A percentile compares a stretch with the other conserved stretches of the same genome.
Evolutionary conservation across 2,888 invertebrate species (phyloP).

Genomic region (Yponomeuta evonymella): DNA sequence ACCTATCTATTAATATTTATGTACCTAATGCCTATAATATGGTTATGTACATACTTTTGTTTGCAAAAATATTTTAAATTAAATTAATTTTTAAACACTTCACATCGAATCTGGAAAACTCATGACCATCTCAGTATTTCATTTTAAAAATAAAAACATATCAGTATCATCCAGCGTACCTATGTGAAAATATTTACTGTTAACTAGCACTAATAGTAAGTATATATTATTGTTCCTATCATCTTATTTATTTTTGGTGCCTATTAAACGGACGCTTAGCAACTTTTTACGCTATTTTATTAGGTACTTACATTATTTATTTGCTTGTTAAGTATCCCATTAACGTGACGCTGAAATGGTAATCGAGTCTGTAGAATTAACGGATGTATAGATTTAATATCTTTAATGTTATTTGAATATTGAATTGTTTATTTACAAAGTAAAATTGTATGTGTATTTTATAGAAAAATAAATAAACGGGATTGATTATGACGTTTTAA

Average conservation of each 20-base stretch:
- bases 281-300: neutral
- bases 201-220: no score
- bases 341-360: neutral
- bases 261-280: no score
- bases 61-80: no score
- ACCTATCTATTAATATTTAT: neutral
- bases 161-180: conserved; percentile 8
- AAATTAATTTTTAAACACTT: neutral
- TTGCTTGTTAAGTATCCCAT: neutral
- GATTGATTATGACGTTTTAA: conserved; percentile 11
- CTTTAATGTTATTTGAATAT: conserved; percentile 65
- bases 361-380: conserved; percentile 13
- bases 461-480: conserved; percentile 67
- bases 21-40: neutral
- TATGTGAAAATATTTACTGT: neutral
- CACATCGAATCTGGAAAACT: neutral
- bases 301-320: neutral
- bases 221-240: no score
- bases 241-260: no score
- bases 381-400: conserved; percentile 53
- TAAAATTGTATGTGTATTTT: conserved; percentile 75
- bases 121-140: neutral
- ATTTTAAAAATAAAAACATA: conserved; percentile 6
- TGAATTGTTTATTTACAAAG: conserved; percentile 74
- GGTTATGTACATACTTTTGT: neutral